Evolutionary conservation across 2,888 invertebrate species (phyloP).

Genomic region (Phaedon cochleariae): DNA sequence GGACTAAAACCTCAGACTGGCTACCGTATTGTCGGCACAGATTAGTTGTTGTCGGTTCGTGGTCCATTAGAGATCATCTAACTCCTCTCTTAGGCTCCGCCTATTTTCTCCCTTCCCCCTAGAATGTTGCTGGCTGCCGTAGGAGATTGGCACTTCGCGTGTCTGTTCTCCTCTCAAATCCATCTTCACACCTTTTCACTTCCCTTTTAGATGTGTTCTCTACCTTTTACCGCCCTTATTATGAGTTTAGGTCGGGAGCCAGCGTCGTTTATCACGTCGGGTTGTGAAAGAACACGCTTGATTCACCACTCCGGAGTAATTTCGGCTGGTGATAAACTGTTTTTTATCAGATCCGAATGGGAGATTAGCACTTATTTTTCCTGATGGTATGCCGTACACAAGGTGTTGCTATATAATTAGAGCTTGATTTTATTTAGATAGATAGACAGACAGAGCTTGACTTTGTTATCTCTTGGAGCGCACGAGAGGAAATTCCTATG

Average conservation of each 20-base stretch:
- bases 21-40: slow-evolving; percentile 19
- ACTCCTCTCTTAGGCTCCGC: slow-evolving; percentile 52
- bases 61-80: slow-evolving; percentile 59
- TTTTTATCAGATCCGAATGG: background rate
- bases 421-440: too few species aligned
- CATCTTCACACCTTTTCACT: slow-evolving; percentile 60
- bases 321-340: slow-evolving; percentile 16
- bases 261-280: slow-evolving; percentile 30
- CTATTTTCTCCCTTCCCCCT: slow-evolving; percentile 35
- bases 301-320: slow-evolving; percentile 29
- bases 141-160: slow-evolving; percentile 62
- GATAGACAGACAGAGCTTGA: too few species aligned
- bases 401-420: too few species aligned
- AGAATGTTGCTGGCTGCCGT: slow-evolving; percentile 43
- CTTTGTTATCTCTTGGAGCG: too few species aligned
- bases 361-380: too few species aligned
- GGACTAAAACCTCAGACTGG: slow-evolving; percentile 21
- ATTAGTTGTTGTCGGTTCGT: too few species aligned
- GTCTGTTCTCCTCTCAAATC: slow-evolving; percentile 58
- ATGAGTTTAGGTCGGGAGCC: slow-evolving; percentile 31
- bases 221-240: slow-evolving; percentile 45
- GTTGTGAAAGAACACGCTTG: slow-evolving; percentile 27
- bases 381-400: too few species aligned
- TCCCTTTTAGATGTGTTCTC: slow-evolving; percentile 50
- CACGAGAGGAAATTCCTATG: too few species aligned